Evolutionary conservation across 1,140 invertebrate species (phyloP).

Genomic region (Aphelinus atriplicis): DNA sequence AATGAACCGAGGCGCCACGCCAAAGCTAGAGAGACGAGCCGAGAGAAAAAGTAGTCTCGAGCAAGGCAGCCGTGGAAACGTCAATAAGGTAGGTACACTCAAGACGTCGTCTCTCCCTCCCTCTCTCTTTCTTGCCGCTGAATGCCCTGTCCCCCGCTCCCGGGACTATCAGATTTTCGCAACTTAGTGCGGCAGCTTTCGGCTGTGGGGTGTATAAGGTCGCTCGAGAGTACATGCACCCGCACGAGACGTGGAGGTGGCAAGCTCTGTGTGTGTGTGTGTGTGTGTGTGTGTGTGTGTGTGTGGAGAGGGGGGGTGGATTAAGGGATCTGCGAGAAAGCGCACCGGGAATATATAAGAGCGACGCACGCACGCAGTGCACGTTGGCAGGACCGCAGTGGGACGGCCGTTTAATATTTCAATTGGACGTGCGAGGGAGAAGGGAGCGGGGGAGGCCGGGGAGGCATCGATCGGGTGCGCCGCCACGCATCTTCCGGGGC

Average conservation of each 20-base stretch:
- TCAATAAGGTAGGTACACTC: neutral
- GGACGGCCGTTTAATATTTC: constrained; percentile 22
- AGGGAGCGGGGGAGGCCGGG: too few relatives aligned
- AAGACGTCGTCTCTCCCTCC: neutral
- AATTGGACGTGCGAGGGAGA: neutral
- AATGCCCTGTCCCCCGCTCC: too few relatives aligned
- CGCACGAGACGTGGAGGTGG: too few relatives aligned
- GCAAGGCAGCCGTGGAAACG: neutral
- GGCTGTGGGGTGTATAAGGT: neutral
- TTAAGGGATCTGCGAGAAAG: too few relatives aligned
- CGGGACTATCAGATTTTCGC: constrained; percentile 23
- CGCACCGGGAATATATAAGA: too few relatives aligned
- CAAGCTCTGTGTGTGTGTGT: neutral
- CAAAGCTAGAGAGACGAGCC: neutral
- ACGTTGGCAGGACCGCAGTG: neutral
- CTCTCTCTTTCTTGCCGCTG: neutral
- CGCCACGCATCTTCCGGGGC: too few relatives aligned
- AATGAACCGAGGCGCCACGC: too few relatives aligned
- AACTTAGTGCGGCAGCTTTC: constrained; percentile 19
- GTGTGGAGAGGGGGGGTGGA: too few relatives aligned
- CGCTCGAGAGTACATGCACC: too few relatives aligned
- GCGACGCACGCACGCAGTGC: too few relatives aligned
- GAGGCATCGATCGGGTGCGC: too few relatives aligned
- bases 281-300: neutral
- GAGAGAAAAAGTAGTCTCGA: neutral